Percentiles rank a stretch among this genome's conserved stretches.
Evolutionary conservation across 1,140 invertebrate genomes (phyloP).

Genomic region (Alviniconcha marisindica): DNA sequence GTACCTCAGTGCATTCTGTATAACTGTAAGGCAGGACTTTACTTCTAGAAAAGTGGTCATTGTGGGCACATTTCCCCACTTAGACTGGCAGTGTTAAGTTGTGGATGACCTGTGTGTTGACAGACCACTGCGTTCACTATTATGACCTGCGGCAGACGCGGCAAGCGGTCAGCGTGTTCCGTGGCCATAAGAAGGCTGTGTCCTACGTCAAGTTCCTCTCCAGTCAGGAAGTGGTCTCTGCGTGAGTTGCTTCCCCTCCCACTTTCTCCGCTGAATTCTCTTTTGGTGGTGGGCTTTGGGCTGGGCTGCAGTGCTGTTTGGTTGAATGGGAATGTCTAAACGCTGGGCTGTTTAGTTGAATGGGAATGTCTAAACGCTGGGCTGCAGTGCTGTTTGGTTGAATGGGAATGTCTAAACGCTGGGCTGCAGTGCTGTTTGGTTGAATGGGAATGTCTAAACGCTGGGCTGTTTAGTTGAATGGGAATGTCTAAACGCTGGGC

Average conservation of each 20-base stretch:
- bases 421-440: too few species aligned
- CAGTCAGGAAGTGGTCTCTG: slow-evolving; percentile 92
- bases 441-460: too few species aligned
- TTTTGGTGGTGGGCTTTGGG: too few species aligned
- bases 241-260: slow-evolving; percentile 76
- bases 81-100: neutral
- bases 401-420: too few species aligned
- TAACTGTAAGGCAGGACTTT: neutral
- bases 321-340: too few species aligned
- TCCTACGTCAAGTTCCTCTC: slow-evolving; percentile 97
- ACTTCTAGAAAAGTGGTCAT: neutral
- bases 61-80: neutral
- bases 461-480: too few species aligned
- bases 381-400: too few species aligned
- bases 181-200: slow-evolving; percentile 95
- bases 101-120: slow-evolving; percentile 45
- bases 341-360: too few species aligned
- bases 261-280: too few species aligned
- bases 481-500: too few species aligned
- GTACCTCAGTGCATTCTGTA: neutral
- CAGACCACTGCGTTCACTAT: slow-evolving; percentile 97
- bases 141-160: slow-evolving; percentile 94
- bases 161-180: slow-evolving; percentile 89
- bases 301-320: too few species aligned
- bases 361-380: too few species aligned